These are phyloP conservation scores for Haliclystus octoradiatus DNA, from an alignment of 30 jellyfish, hydroid and myxozoan genomes.

Conservation along the genomic window DNA sequence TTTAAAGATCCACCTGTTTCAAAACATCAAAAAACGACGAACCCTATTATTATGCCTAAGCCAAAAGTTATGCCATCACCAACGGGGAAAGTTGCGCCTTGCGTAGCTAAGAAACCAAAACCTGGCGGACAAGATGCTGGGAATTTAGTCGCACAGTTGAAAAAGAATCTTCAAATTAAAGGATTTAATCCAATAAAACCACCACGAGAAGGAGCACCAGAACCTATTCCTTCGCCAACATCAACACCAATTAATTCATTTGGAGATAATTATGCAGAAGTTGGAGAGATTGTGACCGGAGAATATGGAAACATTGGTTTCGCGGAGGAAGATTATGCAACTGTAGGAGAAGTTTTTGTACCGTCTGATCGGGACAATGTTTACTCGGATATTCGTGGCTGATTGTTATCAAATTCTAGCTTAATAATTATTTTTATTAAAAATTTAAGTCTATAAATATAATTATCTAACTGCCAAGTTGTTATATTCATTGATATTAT, in stretches of 20 bases:
- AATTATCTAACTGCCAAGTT: no score
- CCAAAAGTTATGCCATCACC: not conserved
- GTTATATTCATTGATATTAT: no score
- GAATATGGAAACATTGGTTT: not conserved
- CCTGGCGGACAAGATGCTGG: conserved; percentile 14
- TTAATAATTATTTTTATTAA: no score
- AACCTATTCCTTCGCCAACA: not conserved
- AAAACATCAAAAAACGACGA: not conserved
- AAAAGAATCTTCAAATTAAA: conserved; percentile 23
- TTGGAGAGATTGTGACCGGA: not conserved
- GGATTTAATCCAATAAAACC: not conserved
- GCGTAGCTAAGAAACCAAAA: not conserved
- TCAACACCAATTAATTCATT: not conserved
- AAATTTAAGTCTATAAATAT: no score
- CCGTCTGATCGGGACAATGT: not conserved
- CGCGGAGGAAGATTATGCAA: not conserved
- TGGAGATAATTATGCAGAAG: not conserved
- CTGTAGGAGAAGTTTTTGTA: not conserved
- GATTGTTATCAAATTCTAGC: no score
- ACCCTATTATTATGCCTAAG: not conserved
- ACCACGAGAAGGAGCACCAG: conserved; percentile 1
- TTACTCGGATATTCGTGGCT: not conserved
- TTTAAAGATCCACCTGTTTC: not conserved
- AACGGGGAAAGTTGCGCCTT: conserved; percentile 1
- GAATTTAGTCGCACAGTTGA: conserved; percentile 33